These are phyloP conservation scores for Brachionichthys hirsutus DNA, from an alignment of 2,113 vertebrate genomes.

Conservation along the genomic window DNA sequence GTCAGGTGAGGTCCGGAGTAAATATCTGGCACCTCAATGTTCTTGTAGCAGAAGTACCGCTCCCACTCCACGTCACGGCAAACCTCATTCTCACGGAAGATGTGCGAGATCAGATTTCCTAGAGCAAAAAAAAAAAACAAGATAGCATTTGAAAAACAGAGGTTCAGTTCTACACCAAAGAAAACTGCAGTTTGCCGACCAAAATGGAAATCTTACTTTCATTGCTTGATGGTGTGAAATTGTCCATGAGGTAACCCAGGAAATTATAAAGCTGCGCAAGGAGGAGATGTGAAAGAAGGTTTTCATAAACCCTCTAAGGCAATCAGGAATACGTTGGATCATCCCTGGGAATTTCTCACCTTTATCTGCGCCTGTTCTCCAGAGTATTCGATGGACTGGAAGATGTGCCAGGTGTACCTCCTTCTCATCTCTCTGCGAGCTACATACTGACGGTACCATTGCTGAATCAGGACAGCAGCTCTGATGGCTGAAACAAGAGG, in stretches of 20 bases:
- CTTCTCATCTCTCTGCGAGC: conserved; percentile 89
- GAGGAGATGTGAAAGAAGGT: conserved; percentile 2
- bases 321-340: background rate
- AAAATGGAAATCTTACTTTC: conserved; percentile 80
- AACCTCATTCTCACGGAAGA: conserved; percentile 83
- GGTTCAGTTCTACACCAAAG: background rate
- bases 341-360: conserved; percentile 59
- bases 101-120: conserved; percentile 89
- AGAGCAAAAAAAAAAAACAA: background rate
- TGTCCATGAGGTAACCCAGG: conserved; percentile 91
- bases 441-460: conserved; percentile 87
- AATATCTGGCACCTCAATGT: conserved; percentile 82
- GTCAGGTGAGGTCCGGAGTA: conserved; percentile 87
- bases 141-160: background rate
- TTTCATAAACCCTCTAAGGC: background rate
- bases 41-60: conserved; percentile 80
- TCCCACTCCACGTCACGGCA: conserved; percentile 80
- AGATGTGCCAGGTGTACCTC: conserved; percentile 92
- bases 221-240: conserved; percentile 84
- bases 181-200: background rate
- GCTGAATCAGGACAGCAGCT: conserved; percentile 87
- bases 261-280: conserved; percentile 87
- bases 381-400: conserved; percentile 92
- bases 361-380: conserved; percentile 94
- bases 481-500: conserved; percentile 78